These are phyloP conservation scores for Trachythela sp. DNA, from an alignment of 64 coral and sea anemone genomes.

Conservation along the genomic window DNA sequence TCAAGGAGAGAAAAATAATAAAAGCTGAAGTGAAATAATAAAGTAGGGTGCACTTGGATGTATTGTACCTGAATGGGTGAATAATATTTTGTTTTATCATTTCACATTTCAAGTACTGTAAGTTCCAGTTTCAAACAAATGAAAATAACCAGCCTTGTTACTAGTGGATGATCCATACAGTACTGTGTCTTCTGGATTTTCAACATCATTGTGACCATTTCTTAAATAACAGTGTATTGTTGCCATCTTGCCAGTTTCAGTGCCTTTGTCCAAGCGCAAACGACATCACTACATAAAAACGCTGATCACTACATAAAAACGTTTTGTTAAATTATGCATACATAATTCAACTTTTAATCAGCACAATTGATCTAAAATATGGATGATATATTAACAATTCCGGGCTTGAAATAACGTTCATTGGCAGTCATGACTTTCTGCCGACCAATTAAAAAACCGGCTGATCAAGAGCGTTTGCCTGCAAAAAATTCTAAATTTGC, in stretches of 20 bases:
- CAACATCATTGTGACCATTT: not conserved
- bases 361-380: not conserved
- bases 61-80: too few relatives aligned
- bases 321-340: not conserved
- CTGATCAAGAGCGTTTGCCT: too few relatives aligned
- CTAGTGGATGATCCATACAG: not conserved
- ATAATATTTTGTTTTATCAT: too few relatives aligned
- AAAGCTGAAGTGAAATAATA: too few relatives aligned
- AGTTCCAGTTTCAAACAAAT: too few relatives aligned
- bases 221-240: not conserved
- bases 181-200: not conserved
- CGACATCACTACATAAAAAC: too few relatives aligned
- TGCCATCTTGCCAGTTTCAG: slow-evolving; percentile 6
- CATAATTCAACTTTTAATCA: not conserved
- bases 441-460: too few relatives aligned
- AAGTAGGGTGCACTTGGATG: too few relatives aligned
- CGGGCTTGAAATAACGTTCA: not conserved
- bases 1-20: not conserved
- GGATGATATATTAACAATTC: not conserved
- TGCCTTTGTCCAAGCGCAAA: not conserved
- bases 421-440: too few relatives aligned
- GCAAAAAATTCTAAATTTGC: too few relatives aligned
- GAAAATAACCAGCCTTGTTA: not conserved
- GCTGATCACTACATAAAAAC: not conserved
- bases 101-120: too few relatives aligned